Evolutionary conservation across 2,888 invertebrate genomes (phyloP), one percentile per base, ranked within the genome.

Genomic region (Andrena chrysosceles): DNA sequence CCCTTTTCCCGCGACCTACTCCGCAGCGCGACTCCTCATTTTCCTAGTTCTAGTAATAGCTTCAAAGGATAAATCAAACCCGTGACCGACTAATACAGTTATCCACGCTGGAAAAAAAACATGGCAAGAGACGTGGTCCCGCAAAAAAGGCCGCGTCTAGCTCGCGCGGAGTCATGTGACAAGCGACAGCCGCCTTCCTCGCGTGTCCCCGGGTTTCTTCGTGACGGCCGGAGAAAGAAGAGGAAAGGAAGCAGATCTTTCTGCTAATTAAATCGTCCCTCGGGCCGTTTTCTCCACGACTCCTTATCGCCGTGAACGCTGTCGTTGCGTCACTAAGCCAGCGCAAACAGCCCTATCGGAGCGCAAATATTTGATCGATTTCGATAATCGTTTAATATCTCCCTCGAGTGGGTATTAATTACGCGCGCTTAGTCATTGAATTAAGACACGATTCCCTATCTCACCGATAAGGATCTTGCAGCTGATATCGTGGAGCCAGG

Each of bases 161-260:
- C 81, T 77, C 74, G 83, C 77, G 74, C 81, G 78, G 85, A 86
- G 85, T 89, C 85, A 87, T 85, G 89, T 78, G 90, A 90, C 87
- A 83, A 84, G 81, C 82, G 87, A 86, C 85, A 85, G 77, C 84
- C 82, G 79, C 64, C 83, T 68, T 76, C 64, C 76, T 82, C 81
- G 84, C 85, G 84, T 85, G 83, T 85, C 83, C 74, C 72, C 79
- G 67, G 71, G 77, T 60, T 64, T 72, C 35, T 29, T 63, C 63
- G 63, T 6, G 26, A 59, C 35, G 52, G 48, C 4, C 23, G 31
- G 71, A 62, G 59, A 62, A 71, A 35, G 13, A 29, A 7, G n/a
- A 56, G 60, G 49, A 63, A 48, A 71, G 35, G 42, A 16, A 68
- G 20, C 29, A 13, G 16, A 56, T 42, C 20, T 48, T 66, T 74